A percentile compares a stretch with the other conserved stretches of the same genome.
Conservation (phyloP, 1,140 invertebrate species). For the Asbolus verrucosus region DNA sequence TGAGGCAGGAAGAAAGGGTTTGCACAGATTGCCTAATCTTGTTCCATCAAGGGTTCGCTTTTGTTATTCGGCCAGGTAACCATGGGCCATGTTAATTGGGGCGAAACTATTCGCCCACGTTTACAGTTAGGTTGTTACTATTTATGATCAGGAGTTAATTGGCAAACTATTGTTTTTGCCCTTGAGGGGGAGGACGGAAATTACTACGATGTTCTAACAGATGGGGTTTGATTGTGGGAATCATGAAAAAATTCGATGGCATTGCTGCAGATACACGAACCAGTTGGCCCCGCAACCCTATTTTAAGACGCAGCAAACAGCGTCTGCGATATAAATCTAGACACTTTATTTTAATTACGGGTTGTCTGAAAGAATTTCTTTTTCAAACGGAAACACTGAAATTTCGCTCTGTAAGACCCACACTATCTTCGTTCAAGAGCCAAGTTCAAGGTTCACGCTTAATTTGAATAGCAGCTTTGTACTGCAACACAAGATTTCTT, state of each 20-base stretch:
- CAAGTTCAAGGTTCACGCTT: too few species aligned
- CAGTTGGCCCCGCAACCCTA: constrained; percentile 29
- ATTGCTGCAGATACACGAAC: constrained; percentile 37
- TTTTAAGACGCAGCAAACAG: constrained; percentile 31
- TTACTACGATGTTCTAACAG: constrained; percentile 1
- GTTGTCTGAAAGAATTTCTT: background rate
- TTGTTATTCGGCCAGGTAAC: constrained; percentile 21
- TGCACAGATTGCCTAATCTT: constrained; percentile 58
- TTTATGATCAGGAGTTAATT: constrained; percentile 37
- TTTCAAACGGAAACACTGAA: background rate
- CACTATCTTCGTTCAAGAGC: too few species aligned
- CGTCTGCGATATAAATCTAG: constrained; percentile 22
- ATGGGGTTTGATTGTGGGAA: constrained; percentile 27
- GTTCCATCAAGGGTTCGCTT: constrained; percentile 6
- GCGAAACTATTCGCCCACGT: constrained; percentile 39
- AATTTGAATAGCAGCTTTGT: too few species aligned
- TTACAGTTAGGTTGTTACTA: constrained; percentile 40
- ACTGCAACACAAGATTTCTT: too few species aligned
- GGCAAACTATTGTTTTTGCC: constrained; percentile 19
- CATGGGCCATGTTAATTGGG: constrained; percentile 33
- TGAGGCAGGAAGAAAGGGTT: constrained; percentile 57
- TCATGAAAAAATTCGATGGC: constrained; percentile 26
- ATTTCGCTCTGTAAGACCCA: too few species aligned
- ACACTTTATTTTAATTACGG: constrained; percentile 25
- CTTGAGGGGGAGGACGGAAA: constrained; percentile 15